Base-by-base conservation (phyloP, 2,113 vertebrate species). In the Strigops habroptila region DNA sequence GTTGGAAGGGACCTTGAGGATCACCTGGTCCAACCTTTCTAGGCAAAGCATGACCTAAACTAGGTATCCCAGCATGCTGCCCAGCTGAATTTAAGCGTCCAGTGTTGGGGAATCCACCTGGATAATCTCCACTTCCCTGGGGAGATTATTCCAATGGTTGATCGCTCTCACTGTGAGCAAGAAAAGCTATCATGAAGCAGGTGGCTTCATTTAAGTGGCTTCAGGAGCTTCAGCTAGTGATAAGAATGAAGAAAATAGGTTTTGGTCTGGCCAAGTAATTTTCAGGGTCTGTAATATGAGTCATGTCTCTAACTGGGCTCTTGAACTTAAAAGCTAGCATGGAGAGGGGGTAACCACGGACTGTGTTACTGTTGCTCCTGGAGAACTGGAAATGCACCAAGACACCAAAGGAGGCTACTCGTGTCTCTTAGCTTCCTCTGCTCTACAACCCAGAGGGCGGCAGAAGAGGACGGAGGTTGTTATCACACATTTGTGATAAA, bases 321-420 rank as follows among this genome's bases (percentile, higher is more conserved):
- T 64, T 86, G 80, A 83, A 48, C 23, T 73, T 73, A 39, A 75
- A 35, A 88, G 30, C 35, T 64, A 35, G 10, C 39, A 10, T 31
- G 41, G 48, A 53, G 69, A 64, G 11, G 48, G 33, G 27, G 44
- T 35, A 59, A 27, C 39, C 35, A 10, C 0, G 0, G 17, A 4
- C 19, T 55, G 8, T 83, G 27, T 82, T 67, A 31, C 8, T 85
- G 59, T 25, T 70, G 28, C 11, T 78, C 3, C 39, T 39, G 43
- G 24, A 73, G 68, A 90, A 33, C 15, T 51, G 52, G 49, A 63
- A 73, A 70, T 0, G 12, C 77, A 25, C 33, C 7, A 63, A 37
- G 14, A 12, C 64, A 21, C 14, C 1, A 4, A 41, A 86, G 46
- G 48, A 64, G 14, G 6, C 41, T 82, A 6, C 33, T 86, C 17